Evolutionary conservation across 1,140 invertebrate genomes (phyloP), one percentile per base, ranked within the genome.

Genomic region (Odontomachus brunneus): DNA sequence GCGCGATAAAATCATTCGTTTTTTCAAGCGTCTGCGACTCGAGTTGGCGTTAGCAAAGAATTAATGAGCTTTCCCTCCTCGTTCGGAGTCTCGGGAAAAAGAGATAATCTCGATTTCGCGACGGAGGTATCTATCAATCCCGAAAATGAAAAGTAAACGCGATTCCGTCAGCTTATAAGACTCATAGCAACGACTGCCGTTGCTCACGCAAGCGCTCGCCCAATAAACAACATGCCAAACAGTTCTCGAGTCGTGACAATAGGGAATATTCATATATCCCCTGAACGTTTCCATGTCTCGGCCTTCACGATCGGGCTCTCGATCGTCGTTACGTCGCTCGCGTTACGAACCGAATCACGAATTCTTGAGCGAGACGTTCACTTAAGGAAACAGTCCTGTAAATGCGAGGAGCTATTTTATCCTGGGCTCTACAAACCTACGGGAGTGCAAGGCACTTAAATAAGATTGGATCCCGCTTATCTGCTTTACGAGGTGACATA

Each of bases 1-100:
- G 59, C 78, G 83, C 88, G 90, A 92, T 91, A 91, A 91, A 91
- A 92, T 90, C 90, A 63, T 75, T 83, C 86, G 85, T 89, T 91
- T 89, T 90, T 90, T 85, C 89, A 89, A 88, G 60, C 80, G 69
- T 88, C 78, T 84, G n/a, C n/a, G 76, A 87, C 72, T 85, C 67
- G 66, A 44, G 65, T 87, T 87, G 89, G 83, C 65, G 38, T 76
- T 89, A 85, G 80, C 51, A 62, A 76, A 72, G 78, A 53, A 72
- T 38, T 33, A 63, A 53, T 24, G n/a, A 12, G 3, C 53, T 57
- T 59, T 17, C 15, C 55, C 7, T 33, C 38, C 24, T 38, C 22
- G 17, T 81, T 86, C 38, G 19, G 59, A 59, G 72, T 85, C 29
- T 22, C 38, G 17, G 49, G 5, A 4, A 60, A 80, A 82, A 76